Evolutionary conservation across 2,888 invertebrate genomes (phyloP), one percentile per base, ranked within the genome.

Genomic region (Noctua janthina): DNA sequence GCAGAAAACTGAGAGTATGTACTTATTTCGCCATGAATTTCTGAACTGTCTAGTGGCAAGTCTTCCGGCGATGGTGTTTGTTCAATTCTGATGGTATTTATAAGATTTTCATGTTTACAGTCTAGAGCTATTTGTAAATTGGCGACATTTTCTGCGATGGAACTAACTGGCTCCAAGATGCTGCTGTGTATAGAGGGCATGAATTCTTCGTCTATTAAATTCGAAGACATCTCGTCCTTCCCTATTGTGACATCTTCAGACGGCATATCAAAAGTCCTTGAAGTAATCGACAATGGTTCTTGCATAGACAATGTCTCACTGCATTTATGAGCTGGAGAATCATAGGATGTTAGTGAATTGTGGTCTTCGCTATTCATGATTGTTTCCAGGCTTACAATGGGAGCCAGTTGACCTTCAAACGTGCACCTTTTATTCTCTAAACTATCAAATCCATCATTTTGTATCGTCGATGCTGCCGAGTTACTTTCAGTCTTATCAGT

Each of bases 51-150:
- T 62, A 99, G 95, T 0, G 99, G 99, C 75, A 99, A 95, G 91
- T 99, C 99, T 95, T 99, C 99, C 0, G 98, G 98, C 1, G 98
- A 99, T 1, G 99, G 98, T 1, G 98, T 98, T 91, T 98, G 98
- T 92, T 98, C 98, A 92, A 98, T 97, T 83, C 98, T 93, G 84
- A 94, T 96, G 71, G 94, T 88, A 71, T 94, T 91, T 69, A 94
- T 89, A 71, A 93, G 92, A 89, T 94, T 96, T 68, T 95, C 96
- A 93, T 97, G 94, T 89, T 96, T 96, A 81, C 97, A 96, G 91
- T 97, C 96, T 85, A 97, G 91, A 54, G 96, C 96, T 89, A 97
- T 94, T 89, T 97, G 97, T 92, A 97, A 94, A 92, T 97, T 97
- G 74, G 96, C 96, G 35, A 97, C 97, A 70, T 97, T 97, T 87